A percentile compares a stretch with the other conserved stretches of the same genome.
Conservation (phyloP, 2,888 invertebrate genomes). For the Perithous albicinctus region DNA sequence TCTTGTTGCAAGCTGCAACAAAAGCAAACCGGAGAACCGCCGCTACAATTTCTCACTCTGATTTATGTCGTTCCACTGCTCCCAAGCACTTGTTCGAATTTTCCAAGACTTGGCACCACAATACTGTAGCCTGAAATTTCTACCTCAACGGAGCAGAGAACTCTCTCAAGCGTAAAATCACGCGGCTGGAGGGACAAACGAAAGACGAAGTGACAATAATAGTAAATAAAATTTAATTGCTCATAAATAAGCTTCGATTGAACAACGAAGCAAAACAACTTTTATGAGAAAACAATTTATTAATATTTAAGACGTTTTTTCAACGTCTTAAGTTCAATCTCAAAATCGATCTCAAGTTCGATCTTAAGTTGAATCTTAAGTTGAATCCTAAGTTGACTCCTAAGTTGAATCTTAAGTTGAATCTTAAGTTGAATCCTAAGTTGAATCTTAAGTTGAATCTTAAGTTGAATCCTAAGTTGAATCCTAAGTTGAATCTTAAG, state of each 20-base stretch:
- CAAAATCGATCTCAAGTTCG: too few relatives aligned
- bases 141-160: constrained; percentile 3
- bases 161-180: constrained; percentile 15
- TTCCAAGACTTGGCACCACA: constrained; percentile 30
- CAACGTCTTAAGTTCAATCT: too few relatives aligned
- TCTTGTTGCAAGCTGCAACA: constrained; percentile 93
- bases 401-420: too few relatives aligned
- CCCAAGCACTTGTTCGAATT: constrained; percentile 53
- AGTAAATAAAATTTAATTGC: constrained; percentile 20
- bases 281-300: not conserved
- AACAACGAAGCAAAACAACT: not conserved
- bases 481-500: too few relatives aligned
- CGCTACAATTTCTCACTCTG: constrained; percentile 68
- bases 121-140: not conserved
- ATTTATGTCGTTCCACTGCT: constrained; percentile 59
- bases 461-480: too few relatives aligned
- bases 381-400: too few relatives aligned
- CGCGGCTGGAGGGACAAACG: constrained; percentile 1
- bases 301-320: not conserved
- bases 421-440: too few relatives aligned
- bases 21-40: constrained; percentile 67
- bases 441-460: too few relatives aligned
- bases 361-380: too few relatives aligned
- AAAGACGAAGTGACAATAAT: constrained; percentile 3
- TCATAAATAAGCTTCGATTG: not conserved